Evolutionary conservation across 1,140 invertebrate genomes (phyloP).

Genomic region (Drosophila chauvacae): DNA sequence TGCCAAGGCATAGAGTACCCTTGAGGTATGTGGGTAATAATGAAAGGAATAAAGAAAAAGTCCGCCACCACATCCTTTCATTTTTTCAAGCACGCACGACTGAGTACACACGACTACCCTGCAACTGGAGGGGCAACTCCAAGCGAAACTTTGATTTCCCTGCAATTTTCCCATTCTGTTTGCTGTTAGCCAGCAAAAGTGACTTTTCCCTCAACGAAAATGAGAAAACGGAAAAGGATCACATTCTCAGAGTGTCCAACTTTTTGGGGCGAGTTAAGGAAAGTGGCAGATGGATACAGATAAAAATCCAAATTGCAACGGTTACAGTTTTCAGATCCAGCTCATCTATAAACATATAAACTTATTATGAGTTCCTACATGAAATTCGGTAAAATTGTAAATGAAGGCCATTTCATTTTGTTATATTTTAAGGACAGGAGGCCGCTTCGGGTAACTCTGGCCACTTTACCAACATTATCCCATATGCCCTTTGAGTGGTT

Average conservation of each 20-base stretch:
- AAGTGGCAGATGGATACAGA: not conserved
- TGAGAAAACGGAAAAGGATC: not conserved
- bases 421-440: too few relatives aligned
- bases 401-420: not conserved
- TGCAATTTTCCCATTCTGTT: conserved; percentile 14
- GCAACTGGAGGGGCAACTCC: conserved; percentile 3
- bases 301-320: not conserved
- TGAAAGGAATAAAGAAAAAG: not conserved
- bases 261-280: not conserved
- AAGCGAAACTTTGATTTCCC: conserved; percentile 25
- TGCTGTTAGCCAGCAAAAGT: conserved; percentile 31
- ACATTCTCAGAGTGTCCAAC: conserved; percentile 5
- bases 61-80: conserved; percentile 8
- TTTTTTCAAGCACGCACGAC: conserved; percentile 24
- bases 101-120: conserved; percentile 36
- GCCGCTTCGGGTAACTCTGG: too few relatives aligned
- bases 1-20: not conserved
- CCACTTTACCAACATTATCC: too few relatives aligned
- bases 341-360: not conserved
- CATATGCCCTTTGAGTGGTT: too few relatives aligned
- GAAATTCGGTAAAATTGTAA: too few relatives aligned
- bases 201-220: conserved; percentile 21
- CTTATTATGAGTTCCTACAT: too few relatives aligned
- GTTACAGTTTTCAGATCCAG: not conserved
- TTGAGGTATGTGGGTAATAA: not conserved